Evolutionary conservation across 2,888 invertebrate species (phyloP), one percentile per base, ranked within the genome.

Genomic region (Eupithecia insigniata): DNA sequence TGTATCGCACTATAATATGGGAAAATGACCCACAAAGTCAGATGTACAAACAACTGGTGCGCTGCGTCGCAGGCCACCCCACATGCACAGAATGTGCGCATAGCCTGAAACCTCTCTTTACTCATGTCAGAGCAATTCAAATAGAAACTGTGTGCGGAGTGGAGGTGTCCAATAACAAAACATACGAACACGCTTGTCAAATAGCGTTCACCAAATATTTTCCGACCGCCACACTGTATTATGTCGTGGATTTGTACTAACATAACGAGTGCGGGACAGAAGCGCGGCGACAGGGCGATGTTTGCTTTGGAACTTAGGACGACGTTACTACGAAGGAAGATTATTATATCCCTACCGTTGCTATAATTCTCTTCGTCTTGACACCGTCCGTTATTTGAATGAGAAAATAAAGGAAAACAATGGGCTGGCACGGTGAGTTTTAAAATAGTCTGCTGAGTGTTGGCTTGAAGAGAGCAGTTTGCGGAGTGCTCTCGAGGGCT

Each of bases 91-190:
- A 74, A 58, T 66, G 61, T 43, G 66, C 62, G 36, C 34, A 55
- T 60, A 68, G 55, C 39, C 74, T 69, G 69, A 74, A 90, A 91
- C 89, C 88, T 84, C 85, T 83, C 84, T 85, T 85, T 84, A 83
- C 86, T 82, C 83, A 61, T 74, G 88, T 88, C 87, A 87, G 83
- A 83, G 85, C 88, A 90, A 87, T 84, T 81, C 90, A 92, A 92
- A 92, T 85, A 91, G 87, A 87, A 87, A 90, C 84, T 89, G 89
- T 90, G 85, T 89, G 85, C 86, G 84, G 85, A 90, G 90, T 89
- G 83, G 88, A 90, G 90, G 93, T 93, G 91, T 92, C 91, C 92
- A 90, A 89, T 92, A 87, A 91, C 92, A 92, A 90, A 92, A 87
- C 90, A 89, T 87, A 91, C 89, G 90, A 90, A 90, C 92, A 90